These are phyloP conservation scores for Neomonachus schauinslandi DNA, from an alignment of 2,113 vertebrate genomes.

Conservation along the genomic window DNA sequence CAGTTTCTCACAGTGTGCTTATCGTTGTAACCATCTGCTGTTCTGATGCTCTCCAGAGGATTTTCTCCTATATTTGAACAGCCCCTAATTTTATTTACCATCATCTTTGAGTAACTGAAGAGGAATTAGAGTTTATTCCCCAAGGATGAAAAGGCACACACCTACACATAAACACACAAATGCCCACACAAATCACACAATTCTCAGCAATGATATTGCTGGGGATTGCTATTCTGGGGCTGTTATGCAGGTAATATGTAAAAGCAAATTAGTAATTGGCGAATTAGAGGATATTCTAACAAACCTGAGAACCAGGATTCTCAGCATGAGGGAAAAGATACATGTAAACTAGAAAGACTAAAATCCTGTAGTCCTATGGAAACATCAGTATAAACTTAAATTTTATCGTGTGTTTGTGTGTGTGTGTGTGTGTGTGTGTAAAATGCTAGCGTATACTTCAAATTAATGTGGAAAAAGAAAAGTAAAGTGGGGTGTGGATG, in stretches of 20 bases:
- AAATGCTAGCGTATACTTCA: neutral
- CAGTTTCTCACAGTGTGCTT: neutral
- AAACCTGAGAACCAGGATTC: neutral
- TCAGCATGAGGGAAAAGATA: neutral
- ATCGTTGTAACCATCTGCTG: neutral
- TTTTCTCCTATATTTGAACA: neutral
- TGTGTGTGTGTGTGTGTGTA: neutral
- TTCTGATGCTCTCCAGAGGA: neutral
- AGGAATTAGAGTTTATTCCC: neutral
- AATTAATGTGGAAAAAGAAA: neutral
- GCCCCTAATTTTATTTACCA: neutral
- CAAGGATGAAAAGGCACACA: constrained; percentile 7
- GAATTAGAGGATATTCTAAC: neutral
- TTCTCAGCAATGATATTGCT: neutral
- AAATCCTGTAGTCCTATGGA: neutral
- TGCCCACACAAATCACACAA: neutral
- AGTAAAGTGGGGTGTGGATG: neutral
- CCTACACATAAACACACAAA: neutral
- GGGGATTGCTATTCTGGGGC: neutral
- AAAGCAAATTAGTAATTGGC: neutral
- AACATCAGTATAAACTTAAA: neutral
- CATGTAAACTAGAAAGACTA: neutral
- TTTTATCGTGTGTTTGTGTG: neutral
- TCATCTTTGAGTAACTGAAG: neutral
- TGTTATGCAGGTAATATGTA: neutral